phyloP scores from a whole-genome alignment of 2,797 vertebrate species.

The Ateles fusciceps region DNA sequence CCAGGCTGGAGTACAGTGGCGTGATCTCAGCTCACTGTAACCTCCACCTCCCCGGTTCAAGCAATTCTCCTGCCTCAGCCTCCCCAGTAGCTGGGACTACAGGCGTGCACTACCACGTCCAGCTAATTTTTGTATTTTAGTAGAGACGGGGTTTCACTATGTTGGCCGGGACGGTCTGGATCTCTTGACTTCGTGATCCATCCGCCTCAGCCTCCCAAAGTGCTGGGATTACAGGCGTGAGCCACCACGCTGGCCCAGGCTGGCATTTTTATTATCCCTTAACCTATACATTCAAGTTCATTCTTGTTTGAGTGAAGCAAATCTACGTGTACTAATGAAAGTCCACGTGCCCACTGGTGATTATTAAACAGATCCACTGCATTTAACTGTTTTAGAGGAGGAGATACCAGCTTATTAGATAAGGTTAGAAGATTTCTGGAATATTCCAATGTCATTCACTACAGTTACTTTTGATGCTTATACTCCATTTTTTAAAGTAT shows the following conservation, averaged over 20 bases:
- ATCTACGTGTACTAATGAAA: accelerated
- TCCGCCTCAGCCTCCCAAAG: too few relatives aligned
- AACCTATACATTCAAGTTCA: accelerated
- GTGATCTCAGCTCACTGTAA: too few relatives aligned
- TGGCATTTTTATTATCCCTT: accelerated
- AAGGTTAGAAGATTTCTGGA: background rate
- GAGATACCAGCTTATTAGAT: background rate
- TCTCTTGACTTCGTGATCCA: too few relatives aligned
- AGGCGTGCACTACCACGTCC: too few relatives aligned
- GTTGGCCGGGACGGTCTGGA: too few relatives aligned
- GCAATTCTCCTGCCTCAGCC: too few relatives aligned
- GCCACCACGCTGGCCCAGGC: accelerated
- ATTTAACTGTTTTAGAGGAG: background rate
- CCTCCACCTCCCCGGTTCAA: too few relatives aligned
- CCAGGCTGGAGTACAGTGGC: too few relatives aligned
- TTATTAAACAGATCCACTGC: accelerated
- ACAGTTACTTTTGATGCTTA: background rate
- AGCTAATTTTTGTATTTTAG: too few relatives aligned
- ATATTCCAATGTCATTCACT: background rate
- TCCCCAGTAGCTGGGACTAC: too few relatives aligned
- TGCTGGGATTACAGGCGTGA: too few relatives aligned
- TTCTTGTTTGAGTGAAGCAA: accelerated
- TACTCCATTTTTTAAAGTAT: background rate
- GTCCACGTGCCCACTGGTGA: accelerated
- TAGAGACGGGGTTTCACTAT: too few relatives aligned